These are phyloP conservation scores for Tachycineta bicolor DNA, from an alignment of 2,113 vertebrate species.

Conservation along the genomic window DNA sequence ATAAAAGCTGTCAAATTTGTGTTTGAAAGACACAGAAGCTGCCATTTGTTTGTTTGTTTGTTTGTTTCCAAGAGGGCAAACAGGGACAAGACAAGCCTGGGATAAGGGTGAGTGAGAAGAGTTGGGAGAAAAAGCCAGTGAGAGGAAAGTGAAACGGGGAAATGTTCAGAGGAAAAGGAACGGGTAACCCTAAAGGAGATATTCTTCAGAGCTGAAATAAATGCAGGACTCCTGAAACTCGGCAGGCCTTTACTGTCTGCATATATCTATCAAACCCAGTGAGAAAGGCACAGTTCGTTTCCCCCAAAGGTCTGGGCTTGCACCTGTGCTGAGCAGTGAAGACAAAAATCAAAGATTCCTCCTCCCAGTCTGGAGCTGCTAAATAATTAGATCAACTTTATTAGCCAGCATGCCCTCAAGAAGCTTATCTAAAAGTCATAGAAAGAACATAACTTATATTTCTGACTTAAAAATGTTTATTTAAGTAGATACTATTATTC, in stretches of 20 bases:
- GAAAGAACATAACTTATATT: not conserved
- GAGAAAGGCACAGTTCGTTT: not conserved
- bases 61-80: not conserved
- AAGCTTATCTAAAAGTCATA: not conserved
- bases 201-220: not conserved
- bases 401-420: not conserved
- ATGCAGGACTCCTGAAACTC: not conserved
- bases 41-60: not conserved
- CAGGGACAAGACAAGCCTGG: not conserved
- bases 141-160: not conserved
- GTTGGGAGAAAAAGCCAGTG: not conserved
- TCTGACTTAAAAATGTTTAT: not conserved
- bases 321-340: not conserved
- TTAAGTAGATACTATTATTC: not conserved
- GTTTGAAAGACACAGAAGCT: not conserved
- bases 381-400: not conserved
- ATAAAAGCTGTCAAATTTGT: not conserved
- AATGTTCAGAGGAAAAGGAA: not conserved
- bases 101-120: not conserved
- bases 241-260: not conserved
- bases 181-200: not conserved
- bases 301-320: not conserved
- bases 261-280: not conserved
- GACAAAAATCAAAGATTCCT: not conserved
- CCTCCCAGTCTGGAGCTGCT: not conserved